Conservation (phyloP, 2,888 invertebrate genomes). For the Apodemia mormo region DNA sequence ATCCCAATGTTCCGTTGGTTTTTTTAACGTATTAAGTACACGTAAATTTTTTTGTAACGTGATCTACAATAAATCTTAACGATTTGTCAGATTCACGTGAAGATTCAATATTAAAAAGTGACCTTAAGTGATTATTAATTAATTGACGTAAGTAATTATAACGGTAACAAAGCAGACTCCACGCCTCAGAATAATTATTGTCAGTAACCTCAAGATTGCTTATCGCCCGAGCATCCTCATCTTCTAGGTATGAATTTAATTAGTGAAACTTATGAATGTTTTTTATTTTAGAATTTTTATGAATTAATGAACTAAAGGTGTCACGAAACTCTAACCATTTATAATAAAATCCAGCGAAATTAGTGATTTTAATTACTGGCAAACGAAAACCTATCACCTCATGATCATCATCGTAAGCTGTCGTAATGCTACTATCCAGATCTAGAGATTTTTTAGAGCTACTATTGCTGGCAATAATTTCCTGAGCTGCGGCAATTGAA, state of each 20-base stretch:
- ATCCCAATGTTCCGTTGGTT: slow-evolving; percentile 7
- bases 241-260: slow-evolving; percentile 31
- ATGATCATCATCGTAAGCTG: too few species aligned
- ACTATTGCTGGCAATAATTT: too few species aligned
- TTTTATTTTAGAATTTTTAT: too few species aligned
- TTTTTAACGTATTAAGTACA: neutral
- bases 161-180: slow-evolving; percentile 28
- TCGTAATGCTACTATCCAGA: too few species aligned
- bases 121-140: slow-evolving; percentile 28
- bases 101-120: neutral
- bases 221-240: slow-evolving; percentile 27
- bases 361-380: too few species aligned
- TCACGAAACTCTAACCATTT: too few species aligned
- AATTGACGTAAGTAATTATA: slow-evolving; percentile 31
- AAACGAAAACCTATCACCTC: too few species aligned
- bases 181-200: slow-evolving; percentile 30
- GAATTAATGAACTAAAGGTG: too few species aligned
- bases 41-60: slow-evolving; percentile 1
- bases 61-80: neutral
- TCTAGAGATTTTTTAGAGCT: too few species aligned
- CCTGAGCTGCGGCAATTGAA: too few species aligned
- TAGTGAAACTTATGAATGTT: slow-evolving; percentile 34
- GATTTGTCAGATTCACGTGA: neutral
- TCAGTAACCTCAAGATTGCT: slow-evolving; percentile 26
- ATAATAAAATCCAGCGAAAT: too few species aligned